phyloP scores from a whole-genome alignment of 1,140 invertebrate genomes.

The Cataglyphis hispanica region DNA sequence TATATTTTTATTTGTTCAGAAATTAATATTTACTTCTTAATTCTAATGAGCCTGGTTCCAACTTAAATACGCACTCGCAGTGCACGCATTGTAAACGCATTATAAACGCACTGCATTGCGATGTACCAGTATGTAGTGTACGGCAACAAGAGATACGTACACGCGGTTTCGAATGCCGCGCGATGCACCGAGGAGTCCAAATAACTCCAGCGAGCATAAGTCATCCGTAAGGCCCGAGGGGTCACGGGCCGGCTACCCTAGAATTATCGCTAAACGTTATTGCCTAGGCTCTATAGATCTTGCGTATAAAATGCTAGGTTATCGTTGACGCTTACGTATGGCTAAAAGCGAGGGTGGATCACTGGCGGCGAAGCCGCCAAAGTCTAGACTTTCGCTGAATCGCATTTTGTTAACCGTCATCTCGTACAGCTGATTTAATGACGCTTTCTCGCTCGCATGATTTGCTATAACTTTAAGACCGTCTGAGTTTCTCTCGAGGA shows the following conservation, averaged over 20 bases:
- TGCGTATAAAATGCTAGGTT: constrained; percentile 86
- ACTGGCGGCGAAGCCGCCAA: constrained; percentile 22
- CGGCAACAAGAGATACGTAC: constrained; percentile 47
- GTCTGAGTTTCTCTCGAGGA: neutral
- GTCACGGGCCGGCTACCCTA: constrained; percentile 80
- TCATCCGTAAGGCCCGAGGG: constrained; percentile 81
- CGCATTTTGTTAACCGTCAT: constrained; percentile 36
- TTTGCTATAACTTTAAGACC: neutral
- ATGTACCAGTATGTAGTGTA: neutral
- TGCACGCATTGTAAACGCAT: too few relatives aligned
- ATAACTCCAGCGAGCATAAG: constrained; percentile 79
- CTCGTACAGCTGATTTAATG: constrained; percentile 1
- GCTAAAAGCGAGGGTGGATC: constrained; percentile 82
- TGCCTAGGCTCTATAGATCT: constrained; percentile 86
- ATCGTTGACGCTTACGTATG: constrained; percentile 76
- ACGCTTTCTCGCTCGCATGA: neutral
- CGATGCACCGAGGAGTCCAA: constrained; percentile 69
- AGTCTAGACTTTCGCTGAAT: constrained; percentile 71
- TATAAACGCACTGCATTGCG: neutral
- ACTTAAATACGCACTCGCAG: neutral
- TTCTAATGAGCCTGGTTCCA: neutral
- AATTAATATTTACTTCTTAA: constrained; percentile 2
- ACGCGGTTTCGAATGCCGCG: constrained; percentile 51
- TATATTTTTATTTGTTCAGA: neutral
- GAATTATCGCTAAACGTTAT: constrained; percentile 86